Evolutionary conservation across 2,797 vertebrate genomes (phyloP), one percentile per base, ranked within the genome.

Genomic region (Chloroceryle inda): DNA sequence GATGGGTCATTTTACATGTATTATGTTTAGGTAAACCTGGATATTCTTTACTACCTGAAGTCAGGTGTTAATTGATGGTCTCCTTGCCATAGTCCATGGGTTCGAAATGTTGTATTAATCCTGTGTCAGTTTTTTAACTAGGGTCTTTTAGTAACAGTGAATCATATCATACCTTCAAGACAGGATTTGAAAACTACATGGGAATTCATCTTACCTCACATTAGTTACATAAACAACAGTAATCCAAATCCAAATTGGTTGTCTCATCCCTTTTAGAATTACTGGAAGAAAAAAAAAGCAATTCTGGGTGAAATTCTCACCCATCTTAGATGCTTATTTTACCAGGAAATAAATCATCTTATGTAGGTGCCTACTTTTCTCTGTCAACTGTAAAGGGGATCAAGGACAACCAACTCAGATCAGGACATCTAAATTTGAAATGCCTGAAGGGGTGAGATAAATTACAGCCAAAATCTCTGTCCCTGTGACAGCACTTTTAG

Each of bases 311-410:
- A 53, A 96, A 38, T 61, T 74, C 56, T 92, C 31, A 5, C 58
- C 27, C 62, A 61, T 72, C 55, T 80, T 52, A 61, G 13, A 64
- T 75, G 19, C 23, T 80, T 92, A 77, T 88, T 91, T 88, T 81
- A 77, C 23, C 53, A 89, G 64, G 40, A 94, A 94, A 92, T 92
- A 37, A 94, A 80, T 94, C 59, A 89, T 69, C 22, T 35, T 24
- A 8, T 49, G n/a, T 33, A 88, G 33, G 9, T 72, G n/a, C 38
- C 66, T 76, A 26, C 35, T 81, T 55, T 88, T 89, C 21, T 93
- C 50, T 13, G 1, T 62, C 52, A 69, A 9, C 19, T 9, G 6
- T 62, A 78, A 91, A 61, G 37, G 49, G 33, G 92, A 68, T 24
- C 44, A 91, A 89, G 88, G 58, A 89, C 52, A 95, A 72, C 26